Percentiles rank a stretch among this genome's conserved stretches.
These are phyloP conservation scores for Rallus crepitans DNA, from an alignment of 2,797 vertebrate species.

Conservation along the genomic window DNA sequence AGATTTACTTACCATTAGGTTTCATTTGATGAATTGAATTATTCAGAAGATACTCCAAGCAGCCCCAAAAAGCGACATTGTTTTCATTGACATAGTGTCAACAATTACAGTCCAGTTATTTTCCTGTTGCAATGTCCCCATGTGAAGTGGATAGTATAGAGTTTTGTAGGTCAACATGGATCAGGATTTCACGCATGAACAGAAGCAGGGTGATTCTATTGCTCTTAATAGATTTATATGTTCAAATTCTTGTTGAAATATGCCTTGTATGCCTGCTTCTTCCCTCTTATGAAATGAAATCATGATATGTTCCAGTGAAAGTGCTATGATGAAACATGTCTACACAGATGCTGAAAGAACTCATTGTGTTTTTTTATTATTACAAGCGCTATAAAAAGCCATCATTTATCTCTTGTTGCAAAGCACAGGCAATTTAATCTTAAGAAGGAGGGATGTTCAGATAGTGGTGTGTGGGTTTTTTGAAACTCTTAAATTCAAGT, in stretches of 20 bases:
- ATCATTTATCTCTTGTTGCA: background rate
- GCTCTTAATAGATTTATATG: background rate
- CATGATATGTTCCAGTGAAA: background rate
- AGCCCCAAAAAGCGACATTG: background rate
- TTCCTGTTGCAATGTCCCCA: background rate
- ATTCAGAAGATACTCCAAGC: background rate
- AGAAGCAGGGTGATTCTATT: background rate
- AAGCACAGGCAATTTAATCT: background rate
- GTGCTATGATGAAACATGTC: background rate
- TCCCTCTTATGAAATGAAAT: slow-evolving; percentile 10
- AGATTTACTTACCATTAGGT: background rate
- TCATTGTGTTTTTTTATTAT: slow-evolving; percentile 12
- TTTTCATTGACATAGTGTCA: background rate
- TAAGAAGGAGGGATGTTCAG: background rate
- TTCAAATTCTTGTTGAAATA: slow-evolving; percentile 6
- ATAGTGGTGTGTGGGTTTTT: background rate
- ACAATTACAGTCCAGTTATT: background rate
- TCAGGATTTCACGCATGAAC: background rate
- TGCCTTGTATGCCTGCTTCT: background rate
- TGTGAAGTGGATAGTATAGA: background rate
- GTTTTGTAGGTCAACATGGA: background rate
- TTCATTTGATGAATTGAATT: background rate
- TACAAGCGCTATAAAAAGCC: background rate
- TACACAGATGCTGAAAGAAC: background rate
- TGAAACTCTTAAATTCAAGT: background rate